Evolutionary conservation across 2,113 vertebrate genomes (phyloP), one percentile per base, ranked within the genome.

Genomic region (Antennarius striatus): DNA sequence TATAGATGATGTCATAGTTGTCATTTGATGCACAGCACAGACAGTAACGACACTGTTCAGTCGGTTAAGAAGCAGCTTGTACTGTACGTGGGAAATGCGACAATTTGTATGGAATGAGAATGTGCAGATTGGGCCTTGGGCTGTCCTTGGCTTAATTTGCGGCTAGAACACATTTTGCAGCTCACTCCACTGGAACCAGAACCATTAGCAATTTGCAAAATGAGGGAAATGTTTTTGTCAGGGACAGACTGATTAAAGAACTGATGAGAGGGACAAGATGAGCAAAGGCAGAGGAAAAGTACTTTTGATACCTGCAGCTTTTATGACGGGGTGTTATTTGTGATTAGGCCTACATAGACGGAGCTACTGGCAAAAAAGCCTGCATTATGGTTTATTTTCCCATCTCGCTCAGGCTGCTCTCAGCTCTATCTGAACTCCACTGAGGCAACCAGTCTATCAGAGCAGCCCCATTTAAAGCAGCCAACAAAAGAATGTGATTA

Each of bases 341-440:
- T 77, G 63, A 89, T 73, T 75, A 75, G 59, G 64, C 6, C 56
- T 64, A 58, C 6, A 39, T 1, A 14, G n/a, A 55, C 64, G 66
- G 54, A 56, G 62, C 56, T 42, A 55, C 53, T 10, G 68, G 70
- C 43, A 67, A 63, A 84, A 66, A 83, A 36, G 45, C 69, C 30
- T n/a, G 16, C 48, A 87, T 86, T 87, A 88, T 49, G 65, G 61
- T 63, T 75, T 46, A 86, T 87, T 86, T 89, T 68, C 59, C 66
- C 72, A 73, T 85, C 62, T 83, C 11, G 29, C 30, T 80, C 80
- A 69, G 75, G 83, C 63, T 79, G n/a, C 82, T 70, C 42, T 53
- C 10, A 10, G 48, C 53, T 79, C 76, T 62, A 50, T 73, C 69
- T 51, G 63, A 73, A 57, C 46, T 52, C 69, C 28, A 50, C 63